Conservation (phyloP, 2,888 invertebrate species). For the Aphodius granarius region DNA sequence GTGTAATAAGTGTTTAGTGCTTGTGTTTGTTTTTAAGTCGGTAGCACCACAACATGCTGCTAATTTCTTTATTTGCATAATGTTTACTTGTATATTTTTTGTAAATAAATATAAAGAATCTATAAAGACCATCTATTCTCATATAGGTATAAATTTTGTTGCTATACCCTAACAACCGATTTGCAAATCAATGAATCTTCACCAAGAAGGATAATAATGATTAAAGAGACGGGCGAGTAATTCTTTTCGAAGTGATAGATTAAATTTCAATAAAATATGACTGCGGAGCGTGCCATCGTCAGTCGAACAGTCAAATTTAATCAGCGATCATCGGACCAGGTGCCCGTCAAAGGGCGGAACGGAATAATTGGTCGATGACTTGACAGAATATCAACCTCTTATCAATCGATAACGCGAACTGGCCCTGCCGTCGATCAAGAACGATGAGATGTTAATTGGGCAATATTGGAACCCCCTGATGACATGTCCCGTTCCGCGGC, state of each 20-base stretch:
- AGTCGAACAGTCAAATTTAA: background rate
- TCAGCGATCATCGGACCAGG: constrained; percentile 25
- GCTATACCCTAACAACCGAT: too few species aligned
- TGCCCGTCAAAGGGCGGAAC: constrained; percentile 31
- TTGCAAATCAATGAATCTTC: too few species aligned
- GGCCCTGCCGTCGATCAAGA: constrained; percentile 45
- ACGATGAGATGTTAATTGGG: constrained; percentile 49
- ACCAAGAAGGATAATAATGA: too few species aligned
- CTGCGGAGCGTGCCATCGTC: background rate
- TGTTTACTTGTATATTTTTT: background rate
- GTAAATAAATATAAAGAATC: too few species aligned
- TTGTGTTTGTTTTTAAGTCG: background rate
- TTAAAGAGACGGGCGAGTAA: too few species aligned
- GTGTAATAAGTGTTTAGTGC: background rate
- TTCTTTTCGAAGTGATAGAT: background rate
- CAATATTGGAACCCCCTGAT: constrained; percentile 40
- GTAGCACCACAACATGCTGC: background rate
- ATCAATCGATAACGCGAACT: constrained; percentile 45
- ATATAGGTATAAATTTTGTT: too few species aligned
- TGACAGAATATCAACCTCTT: constrained; percentile 44
- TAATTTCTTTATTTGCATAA: background rate
- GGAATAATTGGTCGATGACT: constrained; percentile 51
- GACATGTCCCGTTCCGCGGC: background rate
- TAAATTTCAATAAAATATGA: background rate
- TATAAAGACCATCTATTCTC: too few species aligned